These are phyloP conservation scores for Podarcis raffonei DNA, from an alignment of 2,113 vertebrate genomes.

Conservation along the genomic window DNA sequence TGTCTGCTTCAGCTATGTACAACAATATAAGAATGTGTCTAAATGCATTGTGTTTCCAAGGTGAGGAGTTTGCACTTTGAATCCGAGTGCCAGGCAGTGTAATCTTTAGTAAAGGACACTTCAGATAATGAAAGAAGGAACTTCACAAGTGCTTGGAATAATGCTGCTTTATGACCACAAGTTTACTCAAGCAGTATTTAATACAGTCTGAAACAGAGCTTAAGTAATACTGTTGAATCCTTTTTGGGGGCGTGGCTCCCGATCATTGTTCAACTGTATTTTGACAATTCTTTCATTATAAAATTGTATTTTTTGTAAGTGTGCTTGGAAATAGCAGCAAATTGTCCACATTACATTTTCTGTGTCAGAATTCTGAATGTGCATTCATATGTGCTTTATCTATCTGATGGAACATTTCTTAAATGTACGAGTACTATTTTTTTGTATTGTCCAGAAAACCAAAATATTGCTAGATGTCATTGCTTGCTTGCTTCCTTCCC, in stretches of 20 bases:
- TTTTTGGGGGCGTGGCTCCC: constrained; percentile 66
- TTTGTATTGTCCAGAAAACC: constrained; percentile 73
- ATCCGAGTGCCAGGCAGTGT: constrained; percentile 57
- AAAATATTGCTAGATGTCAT: constrained; percentile 70
- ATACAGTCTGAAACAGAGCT: constrained; percentile 68
- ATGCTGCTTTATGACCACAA: constrained; percentile 57
- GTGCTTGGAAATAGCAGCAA: constrained; percentile 72
- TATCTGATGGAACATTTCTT: constrained; percentile 70
- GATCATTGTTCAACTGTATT: constrained; percentile 73
- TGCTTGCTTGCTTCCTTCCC: constrained; percentile 65
- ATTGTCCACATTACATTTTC: constrained; percentile 72
- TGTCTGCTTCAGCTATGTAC: constrained; percentile 65
- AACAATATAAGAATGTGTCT: constrained; percentile 59
- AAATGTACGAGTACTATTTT: constrained; percentile 77
- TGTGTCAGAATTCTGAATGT: constrained; percentile 72
- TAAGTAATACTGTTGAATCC: constrained; percentile 71
- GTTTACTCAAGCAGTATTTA: constrained; percentile 66
- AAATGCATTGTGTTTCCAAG: constrained; percentile 60
- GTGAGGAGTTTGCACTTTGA: constrained; percentile 41
- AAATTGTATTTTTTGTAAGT: constrained; percentile 77
- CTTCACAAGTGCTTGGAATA: constrained; percentile 54
- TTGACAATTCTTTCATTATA: constrained; percentile 76
- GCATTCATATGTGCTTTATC: constrained; percentile 72
- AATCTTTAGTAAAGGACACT: constrained; percentile 54
- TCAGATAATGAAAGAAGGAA: constrained; percentile 46